Conservation (phyloP, 1,140 invertebrate genomes). For the Zaprionus taronus region DNA sequence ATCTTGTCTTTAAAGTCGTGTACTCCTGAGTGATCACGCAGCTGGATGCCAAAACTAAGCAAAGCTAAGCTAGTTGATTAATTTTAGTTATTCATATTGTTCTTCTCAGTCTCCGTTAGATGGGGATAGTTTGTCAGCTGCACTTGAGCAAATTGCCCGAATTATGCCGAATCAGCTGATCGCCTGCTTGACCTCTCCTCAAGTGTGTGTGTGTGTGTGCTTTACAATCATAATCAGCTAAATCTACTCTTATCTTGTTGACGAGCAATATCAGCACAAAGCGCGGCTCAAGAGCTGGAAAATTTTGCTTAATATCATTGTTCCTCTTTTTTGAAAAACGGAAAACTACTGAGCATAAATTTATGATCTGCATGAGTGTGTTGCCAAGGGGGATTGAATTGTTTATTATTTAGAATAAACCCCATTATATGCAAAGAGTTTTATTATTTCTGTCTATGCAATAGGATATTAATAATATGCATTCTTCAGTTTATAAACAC, state of each 20-base stretch:
- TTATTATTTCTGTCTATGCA: not conserved
- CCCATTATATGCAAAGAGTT: not conserved
- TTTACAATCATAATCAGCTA: constrained; percentile 47
- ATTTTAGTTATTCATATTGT: constrained; percentile 36
- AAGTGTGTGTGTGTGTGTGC: not conserved
- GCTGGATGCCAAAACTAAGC: not conserved
- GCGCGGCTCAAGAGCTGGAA: constrained; percentile 30
- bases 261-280: constrained; percentile 17
- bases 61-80: constrained; percentile 25
- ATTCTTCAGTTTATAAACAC: not conserved
- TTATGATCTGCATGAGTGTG: not conserved
- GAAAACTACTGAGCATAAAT: constrained; percentile 47
- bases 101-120: constrained; percentile 5
- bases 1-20: constrained; percentile 28
- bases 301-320: constrained; percentile 31
- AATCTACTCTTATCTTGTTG: constrained; percentile 39
- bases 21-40: constrained; percentile 5
- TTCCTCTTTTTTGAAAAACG: constrained; percentile 26
- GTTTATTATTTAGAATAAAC: not conserved
- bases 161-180: constrained; percentile 30
- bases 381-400: not conserved
- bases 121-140: constrained; percentile 21
- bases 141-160: constrained; percentile 36
- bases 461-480: no score
- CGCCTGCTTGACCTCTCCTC: constrained; percentile 14